Conservation (phyloP, 2,888 invertebrate genomes). For the Carabus problematicus region DNA sequence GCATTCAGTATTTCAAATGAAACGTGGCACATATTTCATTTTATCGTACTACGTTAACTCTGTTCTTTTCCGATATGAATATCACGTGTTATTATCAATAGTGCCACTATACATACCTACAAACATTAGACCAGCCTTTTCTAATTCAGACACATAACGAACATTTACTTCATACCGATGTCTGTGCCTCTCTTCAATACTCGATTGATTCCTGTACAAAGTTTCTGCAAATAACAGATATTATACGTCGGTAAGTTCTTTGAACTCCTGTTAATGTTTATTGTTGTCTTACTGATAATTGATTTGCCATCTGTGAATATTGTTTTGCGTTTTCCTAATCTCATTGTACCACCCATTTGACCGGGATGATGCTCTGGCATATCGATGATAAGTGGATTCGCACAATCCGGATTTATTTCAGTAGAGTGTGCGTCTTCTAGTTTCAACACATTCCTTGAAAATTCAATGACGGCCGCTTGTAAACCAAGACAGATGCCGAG, state of each 20-base stretch:
- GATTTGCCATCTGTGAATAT: slow-evolving; percentile 70
- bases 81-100: too few species aligned
- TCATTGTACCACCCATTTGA: slow-evolving; percentile 96
- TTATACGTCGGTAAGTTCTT: neutral
- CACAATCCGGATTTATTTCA: slow-evolving; percentile 79
- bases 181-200: slow-evolving; percentile 93
- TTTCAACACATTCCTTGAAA: slow-evolving; percentile 83
- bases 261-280: neutral
- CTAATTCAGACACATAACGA: slow-evolving; percentile 77
- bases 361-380: slow-evolving; percentile 99
- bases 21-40: too few species aligned
- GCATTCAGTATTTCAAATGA: too few species aligned
- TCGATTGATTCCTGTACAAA: slow-evolving; percentile 78
- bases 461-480: slow-evolving; percentile 96
- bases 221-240: slow-evolving; percentile 61
- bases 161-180: slow-evolving; percentile 99
- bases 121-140: slow-evolving; percentile 85
- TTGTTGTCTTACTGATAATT: slow-evolving; percentile 65
- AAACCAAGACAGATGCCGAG: slow-evolving; percentile 97
- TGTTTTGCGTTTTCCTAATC: slow-evolving; percentile 92
- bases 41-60: too few species aligned
- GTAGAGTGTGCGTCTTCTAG: slow-evolving; percentile 83
- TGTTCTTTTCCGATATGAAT: too few species aligned
- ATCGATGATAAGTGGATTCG: slow-evolving; percentile 88
- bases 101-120: slow-evolving; percentile 68